These are phyloP conservation scores for Pegoplata infirma DNA, from an alignment of 2,888 invertebrate genomes.

Conservation along the genomic window DNA sequence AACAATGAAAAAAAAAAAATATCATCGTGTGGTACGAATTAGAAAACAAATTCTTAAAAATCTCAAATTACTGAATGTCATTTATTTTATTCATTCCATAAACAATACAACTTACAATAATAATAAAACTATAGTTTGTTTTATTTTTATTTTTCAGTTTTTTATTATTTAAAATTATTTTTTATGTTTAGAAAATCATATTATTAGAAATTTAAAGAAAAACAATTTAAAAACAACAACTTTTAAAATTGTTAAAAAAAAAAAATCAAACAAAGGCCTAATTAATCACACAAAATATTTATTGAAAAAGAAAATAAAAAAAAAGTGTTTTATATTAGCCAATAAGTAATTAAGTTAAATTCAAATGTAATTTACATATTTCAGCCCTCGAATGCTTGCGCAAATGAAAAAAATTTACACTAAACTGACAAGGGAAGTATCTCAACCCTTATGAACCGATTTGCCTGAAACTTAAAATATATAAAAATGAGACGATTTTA, in stretches of 20 bases:
- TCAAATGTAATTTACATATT: too few species aligned
- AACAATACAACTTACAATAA: conserved; percentile 37
- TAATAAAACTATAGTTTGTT: conserved; percentile 38
- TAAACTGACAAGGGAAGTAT: too few species aligned
- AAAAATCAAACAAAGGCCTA: too few species aligned
- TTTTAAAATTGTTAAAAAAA: conserved; percentile 33
- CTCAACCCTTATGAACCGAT: too few species aligned
- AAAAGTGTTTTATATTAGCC: conserved; percentile 10
- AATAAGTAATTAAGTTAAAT: too few species aligned
- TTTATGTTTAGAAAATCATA: conserved; percentile 8
- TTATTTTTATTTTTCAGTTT: conserved; percentile 24
- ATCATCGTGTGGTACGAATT: conserved; percentile 42
- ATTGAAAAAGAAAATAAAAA: conserved; percentile 7
- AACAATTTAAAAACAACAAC: neutral
- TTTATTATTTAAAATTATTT: neutral
- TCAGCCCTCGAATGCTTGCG: too few species aligned
- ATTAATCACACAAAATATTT: conserved; percentile 42
- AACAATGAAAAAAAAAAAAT: conserved; percentile 13
- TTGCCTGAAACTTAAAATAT: too few species aligned
- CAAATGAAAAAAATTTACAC: too few species aligned
- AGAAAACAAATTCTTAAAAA: conserved; percentile 19
- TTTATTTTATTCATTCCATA: conserved; percentile 68
- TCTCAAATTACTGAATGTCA: conserved; percentile 60
- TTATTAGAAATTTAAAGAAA: conserved; percentile 10
- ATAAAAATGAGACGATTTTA: too few species aligned